Evolutionary conservation across 64 coral and sea anemone species (phyloP), one percentile per base, ranked within the genome.

Genomic region (Platygyra sinensis): DNA sequence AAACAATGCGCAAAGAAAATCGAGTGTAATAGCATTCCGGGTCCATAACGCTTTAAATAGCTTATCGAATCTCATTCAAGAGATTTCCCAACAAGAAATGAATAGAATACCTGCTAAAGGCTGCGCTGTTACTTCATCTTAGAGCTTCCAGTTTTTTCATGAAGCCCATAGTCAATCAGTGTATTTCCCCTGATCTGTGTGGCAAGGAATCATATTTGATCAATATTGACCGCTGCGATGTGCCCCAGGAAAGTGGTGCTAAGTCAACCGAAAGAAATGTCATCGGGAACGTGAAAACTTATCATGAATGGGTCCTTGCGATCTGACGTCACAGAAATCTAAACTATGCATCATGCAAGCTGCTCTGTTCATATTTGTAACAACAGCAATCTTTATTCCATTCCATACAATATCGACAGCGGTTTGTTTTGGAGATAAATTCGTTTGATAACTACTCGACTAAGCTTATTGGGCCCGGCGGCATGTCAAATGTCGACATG

Each of bases 251-350:
- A 71, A 67, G 81, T 63, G 12, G 24, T 57, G 54, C 54, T n/a
- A 11, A 85, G 20, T 85, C 81, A 85, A 51, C 32, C 81, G 80
- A 83, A 25, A 22, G 30, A 69, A 50, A 31, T 61, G 63, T 29
- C 64, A 72, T 22, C 38, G 4, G 78, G 42, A 69, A 85, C 81
- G 10, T 28, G 81, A 85, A 85, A 85, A 85, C 64, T 28, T 46
- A 50, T 85, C 81, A 51, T 52, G 81, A 85, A 83, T 25, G 24
- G 8, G 81, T 62, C 81, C 62, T 39, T 64, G 33, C 22, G 33
- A 72, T 85, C 39, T 85, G 62, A 85, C 81, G 81, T 85, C 81
- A 85, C 36, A 7, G 14, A 69, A 71, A 85, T 85, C 24, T 29
- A 71, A 69, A 72, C 62, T 52, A 64, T 50, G 71, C 71, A 85